Evolutionary conservation across 2,113 vertebrate species (phyloP).

Genomic region (Nothoprocta perdicaria): DNA sequence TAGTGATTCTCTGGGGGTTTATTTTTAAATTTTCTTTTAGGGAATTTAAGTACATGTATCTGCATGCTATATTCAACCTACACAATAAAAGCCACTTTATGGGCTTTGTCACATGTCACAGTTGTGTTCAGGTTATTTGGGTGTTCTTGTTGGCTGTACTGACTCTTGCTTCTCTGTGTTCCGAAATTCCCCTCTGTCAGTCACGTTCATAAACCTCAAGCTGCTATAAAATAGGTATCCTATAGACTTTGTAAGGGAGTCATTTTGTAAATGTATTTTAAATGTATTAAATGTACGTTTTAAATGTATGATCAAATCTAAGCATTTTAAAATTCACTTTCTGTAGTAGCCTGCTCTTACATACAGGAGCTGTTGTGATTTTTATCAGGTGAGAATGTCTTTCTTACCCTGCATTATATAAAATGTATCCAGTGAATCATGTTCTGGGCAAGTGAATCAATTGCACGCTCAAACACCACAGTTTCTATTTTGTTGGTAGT

Average conservation of each 20-base stretch:
- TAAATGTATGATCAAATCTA: neutral
- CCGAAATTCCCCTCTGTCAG: neutral
- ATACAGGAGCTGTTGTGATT: neutral
- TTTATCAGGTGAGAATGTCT: neutral
- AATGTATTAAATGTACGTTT: too few species aligned
- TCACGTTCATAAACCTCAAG: neutral
- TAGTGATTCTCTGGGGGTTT: neutral
- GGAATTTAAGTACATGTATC: neutral
- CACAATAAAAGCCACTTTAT: neutral
- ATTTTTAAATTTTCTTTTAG: neutral
- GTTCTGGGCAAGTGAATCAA: neutral
- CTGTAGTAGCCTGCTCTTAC: neutral
- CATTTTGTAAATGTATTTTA: too few species aligned
- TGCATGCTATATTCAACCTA: neutral
- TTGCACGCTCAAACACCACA: neutral
- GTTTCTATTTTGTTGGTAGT: neutral
- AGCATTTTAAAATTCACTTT: neutral
- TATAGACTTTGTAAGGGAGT: neutral
- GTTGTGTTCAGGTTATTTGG: slow-evolving; percentile 23
- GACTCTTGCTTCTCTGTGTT: neutral
- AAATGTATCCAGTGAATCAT: neutral
- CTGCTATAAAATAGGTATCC: neutral
- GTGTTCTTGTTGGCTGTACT: neutral
- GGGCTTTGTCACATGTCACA: neutral
- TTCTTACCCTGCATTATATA: neutral